These are phyloP conservation scores for Aptenodytes patagonicus DNA, from an alignment of 2,113 vertebrate genomes.

Conservation along the genomic window DNA sequence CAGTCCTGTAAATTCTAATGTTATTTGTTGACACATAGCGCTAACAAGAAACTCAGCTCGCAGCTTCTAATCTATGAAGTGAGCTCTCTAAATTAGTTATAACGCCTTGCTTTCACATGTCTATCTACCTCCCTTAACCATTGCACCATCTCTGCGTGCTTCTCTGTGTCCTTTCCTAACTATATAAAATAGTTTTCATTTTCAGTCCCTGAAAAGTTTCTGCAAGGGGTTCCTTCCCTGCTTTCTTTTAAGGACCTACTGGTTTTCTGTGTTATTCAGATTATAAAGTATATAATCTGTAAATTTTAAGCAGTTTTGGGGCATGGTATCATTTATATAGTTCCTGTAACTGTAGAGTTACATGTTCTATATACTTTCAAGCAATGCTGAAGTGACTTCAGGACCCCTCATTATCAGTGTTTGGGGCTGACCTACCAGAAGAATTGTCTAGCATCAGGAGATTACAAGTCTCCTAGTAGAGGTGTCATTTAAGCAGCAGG, in stretches of 20 bases:
- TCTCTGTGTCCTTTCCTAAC: not conserved
- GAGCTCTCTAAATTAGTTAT: not conserved
- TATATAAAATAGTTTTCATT: not conserved
- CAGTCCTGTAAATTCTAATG: not conserved
- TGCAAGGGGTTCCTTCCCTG: not conserved
- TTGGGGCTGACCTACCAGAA: not conserved
- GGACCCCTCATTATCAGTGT: not conserved
- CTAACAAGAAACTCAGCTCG: not conserved
- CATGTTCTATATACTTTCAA: not conserved
- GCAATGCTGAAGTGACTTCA: not conserved
- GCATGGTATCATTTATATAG: not conserved
- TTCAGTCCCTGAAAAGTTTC: not conserved
- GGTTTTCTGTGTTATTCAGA: not conserved
- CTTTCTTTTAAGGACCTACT: not conserved
- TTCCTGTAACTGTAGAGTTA: not conserved
- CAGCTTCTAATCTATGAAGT: not conserved
- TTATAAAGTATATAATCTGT: not conserved
- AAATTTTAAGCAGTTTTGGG: not conserved
- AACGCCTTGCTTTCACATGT: not conserved
- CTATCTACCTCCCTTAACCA: not conserved
- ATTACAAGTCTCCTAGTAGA: not conserved
- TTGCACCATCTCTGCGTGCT: not conserved
- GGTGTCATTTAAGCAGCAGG: not conserved
- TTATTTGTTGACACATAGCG: not conserved
- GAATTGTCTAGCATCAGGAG: not conserved